A percentile compares a stretch with the other conserved stretches of the same genome.
phyloP scores from a whole-genome alignment of 2,113 vertebrate species.

The Vulpes vulpes region DNA sequence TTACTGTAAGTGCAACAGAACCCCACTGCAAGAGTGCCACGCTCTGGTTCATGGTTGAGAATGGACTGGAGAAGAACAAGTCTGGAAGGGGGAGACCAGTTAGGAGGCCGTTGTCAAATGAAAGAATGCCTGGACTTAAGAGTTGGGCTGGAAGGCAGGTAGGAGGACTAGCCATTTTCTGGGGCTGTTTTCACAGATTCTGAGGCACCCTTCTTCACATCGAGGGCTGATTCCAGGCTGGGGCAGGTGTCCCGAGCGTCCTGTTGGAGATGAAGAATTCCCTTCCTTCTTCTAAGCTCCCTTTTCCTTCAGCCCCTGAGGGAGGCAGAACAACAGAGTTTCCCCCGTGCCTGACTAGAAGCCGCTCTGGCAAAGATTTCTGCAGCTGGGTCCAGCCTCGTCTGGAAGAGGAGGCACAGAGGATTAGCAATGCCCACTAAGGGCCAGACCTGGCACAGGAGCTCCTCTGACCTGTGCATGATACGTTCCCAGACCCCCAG shows the following conservation, averaged over 20 bases:
- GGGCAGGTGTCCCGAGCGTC: background rate
- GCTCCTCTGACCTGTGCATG: background rate
- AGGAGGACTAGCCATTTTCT: background rate
- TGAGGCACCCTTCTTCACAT: background rate
- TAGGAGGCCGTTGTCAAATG: background rate
- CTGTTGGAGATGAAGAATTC: background rate
- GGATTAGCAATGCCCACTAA: background rate
- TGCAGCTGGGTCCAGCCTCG: background rate
- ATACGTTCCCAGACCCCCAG: background rate
- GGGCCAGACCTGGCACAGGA: background rate
- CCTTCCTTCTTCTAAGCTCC: background rate
- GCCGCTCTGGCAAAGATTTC: background rate
- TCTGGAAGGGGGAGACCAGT: background rate
- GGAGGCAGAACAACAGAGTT: background rate
- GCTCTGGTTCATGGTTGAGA: background rate
- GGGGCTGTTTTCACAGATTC: background rate
- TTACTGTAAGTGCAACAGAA: background rate
- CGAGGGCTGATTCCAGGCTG: background rate
- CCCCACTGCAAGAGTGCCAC: background rate
- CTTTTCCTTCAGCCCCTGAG: background rate
- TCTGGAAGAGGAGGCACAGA: background rate
- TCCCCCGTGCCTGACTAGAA: background rate
- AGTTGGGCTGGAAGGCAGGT: background rate
- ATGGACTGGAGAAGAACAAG: background rate
- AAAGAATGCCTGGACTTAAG: background rate